Conservation (phyloP, 1,140 invertebrate species). For the Macrobrachium nipponense region DNA sequence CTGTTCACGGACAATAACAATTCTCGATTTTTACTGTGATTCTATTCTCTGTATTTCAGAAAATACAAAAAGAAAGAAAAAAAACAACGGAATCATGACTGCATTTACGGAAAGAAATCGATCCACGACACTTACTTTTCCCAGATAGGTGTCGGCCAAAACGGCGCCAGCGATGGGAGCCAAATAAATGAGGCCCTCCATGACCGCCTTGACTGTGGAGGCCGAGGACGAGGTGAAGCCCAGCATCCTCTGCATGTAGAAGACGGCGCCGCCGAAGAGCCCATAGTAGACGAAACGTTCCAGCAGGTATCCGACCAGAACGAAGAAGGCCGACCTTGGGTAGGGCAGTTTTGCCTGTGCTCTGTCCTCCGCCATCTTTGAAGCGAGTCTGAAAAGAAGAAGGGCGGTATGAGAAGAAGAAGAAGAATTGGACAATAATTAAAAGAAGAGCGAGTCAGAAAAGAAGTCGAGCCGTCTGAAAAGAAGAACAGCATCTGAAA, state of each 20-base stretch:
- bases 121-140: conserved; percentile 77
- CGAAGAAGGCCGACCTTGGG: conserved; percentile 35
- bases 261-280: conserved; percentile 57
- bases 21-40: too few relatives aligned
- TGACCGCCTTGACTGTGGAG: conserved; percentile 47
- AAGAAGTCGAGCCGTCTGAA: neutral
- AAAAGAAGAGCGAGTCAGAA: neutral
- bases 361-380: conserved; percentile 15
- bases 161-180: conserved; percentile 88
- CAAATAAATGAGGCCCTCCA: conserved; percentile 74
- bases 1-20: too few relatives aligned
- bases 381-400: neutral
- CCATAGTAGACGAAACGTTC: conserved; percentile 62
- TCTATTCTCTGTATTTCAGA: too few relatives aligned
- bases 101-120: too few relatives aligned
- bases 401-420: neutral
- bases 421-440: too few relatives aligned
- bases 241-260: conserved; percentile 61
- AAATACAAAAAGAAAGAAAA: too few relatives aligned
- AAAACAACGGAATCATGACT: too few relatives aligned
- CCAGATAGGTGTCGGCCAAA: conserved; percentile 86
- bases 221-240: conserved; percentile 47
- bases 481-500: neutral
- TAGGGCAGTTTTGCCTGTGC: neutral
- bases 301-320: conserved; percentile 48